These are phyloP conservation scores for Sipunculus nudus DNA, from an alignment of 2,888 invertebrate genomes.

Conservation along the genomic window DNA sequence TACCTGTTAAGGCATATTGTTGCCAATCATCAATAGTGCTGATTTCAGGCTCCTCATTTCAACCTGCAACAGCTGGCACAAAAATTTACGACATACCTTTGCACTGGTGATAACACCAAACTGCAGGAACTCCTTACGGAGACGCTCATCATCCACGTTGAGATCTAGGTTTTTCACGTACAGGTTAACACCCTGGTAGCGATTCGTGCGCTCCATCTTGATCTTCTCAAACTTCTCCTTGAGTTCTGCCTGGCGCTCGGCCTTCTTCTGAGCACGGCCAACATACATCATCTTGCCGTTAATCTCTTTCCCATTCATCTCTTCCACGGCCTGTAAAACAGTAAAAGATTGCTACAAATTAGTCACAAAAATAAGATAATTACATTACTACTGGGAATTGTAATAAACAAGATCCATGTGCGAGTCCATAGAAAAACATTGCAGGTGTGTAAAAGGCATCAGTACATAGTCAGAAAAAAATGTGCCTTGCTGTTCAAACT, in stretches of 20 bases:
- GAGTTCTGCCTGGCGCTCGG: conserved; percentile 96
- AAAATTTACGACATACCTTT: conserved; percentile 79
- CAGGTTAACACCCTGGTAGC: conserved; percentile 90
- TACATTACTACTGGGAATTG: no score
- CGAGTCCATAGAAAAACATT: no score
- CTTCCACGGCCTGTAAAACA: conserved; percentile 82
- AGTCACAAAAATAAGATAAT: no score
- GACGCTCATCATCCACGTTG: conserved; percentile 94
- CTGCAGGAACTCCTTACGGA: conserved; percentile 92
- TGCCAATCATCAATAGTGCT: no score
- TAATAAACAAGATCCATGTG: no score
- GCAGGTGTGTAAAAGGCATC: no score
- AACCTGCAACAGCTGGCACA: no score
- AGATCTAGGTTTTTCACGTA: conserved; percentile 99
- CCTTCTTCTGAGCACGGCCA: conserved; percentile 98
- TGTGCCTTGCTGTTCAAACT: no score
- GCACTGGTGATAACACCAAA: conserved; percentile 99
- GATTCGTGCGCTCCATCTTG: conserved; percentile 89
- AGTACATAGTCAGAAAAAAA: no score
- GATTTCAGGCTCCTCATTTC: no score
- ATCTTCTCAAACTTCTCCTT: conserved; percentile 95
- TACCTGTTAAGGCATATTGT: no score
- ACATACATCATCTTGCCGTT: conserved; percentile 78
- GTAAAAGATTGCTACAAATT: no score
- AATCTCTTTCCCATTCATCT: conserved; percentile 82